Base-by-base conservation (phyloP, 1,140 invertebrate genomes). In the Pseudoatta argentina region DNA sequence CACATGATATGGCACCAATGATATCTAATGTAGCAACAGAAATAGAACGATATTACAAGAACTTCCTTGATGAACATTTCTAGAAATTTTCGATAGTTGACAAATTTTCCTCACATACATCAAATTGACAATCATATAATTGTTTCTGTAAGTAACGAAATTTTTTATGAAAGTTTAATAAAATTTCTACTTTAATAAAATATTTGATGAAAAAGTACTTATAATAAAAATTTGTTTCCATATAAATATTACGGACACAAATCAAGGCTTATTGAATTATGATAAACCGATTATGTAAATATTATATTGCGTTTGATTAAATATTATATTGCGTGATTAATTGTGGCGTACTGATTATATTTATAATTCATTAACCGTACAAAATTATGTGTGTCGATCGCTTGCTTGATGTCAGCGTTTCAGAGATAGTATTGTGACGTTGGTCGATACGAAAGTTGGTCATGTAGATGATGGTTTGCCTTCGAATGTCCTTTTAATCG, bases 31-130 rank as follows among this genome's bases (percentile, higher is more conserved):
- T 6, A 44, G 64, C 30, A 81, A 81, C 24, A 61, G 24, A 5
- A 61, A 53, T 14, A 12, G 24, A 0, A 0, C 39, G 48, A 69
- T 48, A 69, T 34, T 48, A 24, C 24, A 57, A 72, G 14, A 73
- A 82, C 8, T 61, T 82, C 39, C 34, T 63, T 34, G 51, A 82
- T 21, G 18, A 44, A 61, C 39, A 18, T 61, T 44, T 21, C 24
- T 30, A 55, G 10, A 59, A 72, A 57, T 72, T 82, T 82, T 30
- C 21, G n/a, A 82, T n/a, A 39, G 10, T 18, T 71, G 16, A 21
- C 24, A 12, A 82, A 61, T 82, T 73, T 82, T 73, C 73, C 24
- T 73, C 67, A 61, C 57, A 18, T 21, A 57, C 18, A 2, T 66
- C 7, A 44, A 72, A 72, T 44, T 5, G 21, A 3, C 39, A 8